Conservation (phyloP, 2,888 invertebrate genomes). For the Microctonus hyperodae region DNA sequence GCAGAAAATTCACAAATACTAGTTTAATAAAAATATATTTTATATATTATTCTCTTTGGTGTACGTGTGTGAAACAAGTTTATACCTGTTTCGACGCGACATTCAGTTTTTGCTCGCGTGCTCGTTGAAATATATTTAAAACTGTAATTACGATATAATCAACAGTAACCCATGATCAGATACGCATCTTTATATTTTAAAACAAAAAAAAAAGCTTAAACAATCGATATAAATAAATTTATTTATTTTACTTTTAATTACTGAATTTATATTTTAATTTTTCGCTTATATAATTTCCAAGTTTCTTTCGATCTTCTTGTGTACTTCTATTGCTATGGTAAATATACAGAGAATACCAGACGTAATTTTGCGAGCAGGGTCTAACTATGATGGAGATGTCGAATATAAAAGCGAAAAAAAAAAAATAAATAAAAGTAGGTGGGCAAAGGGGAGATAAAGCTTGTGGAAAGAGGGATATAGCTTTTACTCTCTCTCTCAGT, state of each 20-base stretch:
- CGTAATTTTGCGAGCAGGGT: neutral
- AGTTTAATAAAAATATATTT: neutral
- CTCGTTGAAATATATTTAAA: constrained; percentile 59
- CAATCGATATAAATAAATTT: constrained; percentile 33
- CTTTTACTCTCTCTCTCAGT: too few species aligned
- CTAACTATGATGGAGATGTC: neutral
- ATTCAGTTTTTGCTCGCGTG: constrained; percentile 49
- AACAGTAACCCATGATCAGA: constrained; percentile 50
- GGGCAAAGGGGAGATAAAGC: too few species aligned
- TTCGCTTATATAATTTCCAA: too few species aligned
- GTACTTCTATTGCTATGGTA: too few species aligned
- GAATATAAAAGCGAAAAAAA: neutral
- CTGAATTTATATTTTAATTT: too few species aligned
- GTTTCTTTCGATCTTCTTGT: too few species aligned
- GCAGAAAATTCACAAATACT: neutral
- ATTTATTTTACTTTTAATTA: too few species aligned
- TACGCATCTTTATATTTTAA: constrained; percentile 7
- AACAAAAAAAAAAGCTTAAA: neutral
- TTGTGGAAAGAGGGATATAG: too few species aligned
- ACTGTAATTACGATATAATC: constrained; percentile 60
- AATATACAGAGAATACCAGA: neutral
- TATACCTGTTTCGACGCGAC: constrained; percentile 20
- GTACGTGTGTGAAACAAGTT: neutral
- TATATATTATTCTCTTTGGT: neutral
- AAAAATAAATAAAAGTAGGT: too few species aligned